These are phyloP conservation scores for Drosophila pallidifrons DNA, from an alignment of 1,140 invertebrate genomes.

Conservation along the genomic window DNA sequence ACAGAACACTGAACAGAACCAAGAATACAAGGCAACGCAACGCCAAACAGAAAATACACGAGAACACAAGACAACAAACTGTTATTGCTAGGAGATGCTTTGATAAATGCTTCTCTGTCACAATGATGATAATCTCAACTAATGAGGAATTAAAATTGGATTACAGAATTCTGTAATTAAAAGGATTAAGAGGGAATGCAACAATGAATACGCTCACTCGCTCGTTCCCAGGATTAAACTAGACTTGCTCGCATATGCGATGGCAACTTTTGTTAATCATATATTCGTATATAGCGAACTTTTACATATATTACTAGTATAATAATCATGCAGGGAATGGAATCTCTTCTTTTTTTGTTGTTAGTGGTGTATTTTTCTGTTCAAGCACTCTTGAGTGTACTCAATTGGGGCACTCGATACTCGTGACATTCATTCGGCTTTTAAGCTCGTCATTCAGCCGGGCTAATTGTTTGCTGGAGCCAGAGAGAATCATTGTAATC, in stretches of 20 bases:
- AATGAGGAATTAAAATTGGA: slow-evolving; percentile 69
- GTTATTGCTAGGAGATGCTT: slow-evolving; percentile 44
- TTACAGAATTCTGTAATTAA: slow-evolving; percentile 60
- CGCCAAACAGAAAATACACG: too few species aligned
- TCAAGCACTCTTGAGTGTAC: slow-evolving; percentile 2
- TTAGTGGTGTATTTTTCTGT: neutral
- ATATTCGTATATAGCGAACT: neutral
- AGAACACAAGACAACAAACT: slow-evolving; percentile 39
- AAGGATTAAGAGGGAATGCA: slow-evolving; percentile 46
- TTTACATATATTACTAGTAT: too few species aligned
- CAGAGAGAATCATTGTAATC: slow-evolving; percentile 59
- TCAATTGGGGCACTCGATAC: slow-evolving; percentile 9
- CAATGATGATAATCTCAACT: slow-evolving; percentile 65
- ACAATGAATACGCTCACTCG: slow-evolving; percentile 27
- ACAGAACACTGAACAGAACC: neutral
- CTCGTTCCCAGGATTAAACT: slow-evolving; percentile 9
- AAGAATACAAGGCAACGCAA: neutral
- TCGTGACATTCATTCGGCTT: slow-evolving; percentile 22
- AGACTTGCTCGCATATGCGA: neutral
- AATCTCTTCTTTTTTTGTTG: too few species aligned
- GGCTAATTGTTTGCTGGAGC: slow-evolving; percentile 52
- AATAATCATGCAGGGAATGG: too few species aligned
- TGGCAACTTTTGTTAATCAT: neutral
- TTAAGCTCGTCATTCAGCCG: slow-evolving; percentile 38
- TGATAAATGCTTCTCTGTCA: slow-evolving; percentile 56